Conservation (phyloP, 2,888 invertebrate genomes). For the Nebria brevicollis region DNA sequence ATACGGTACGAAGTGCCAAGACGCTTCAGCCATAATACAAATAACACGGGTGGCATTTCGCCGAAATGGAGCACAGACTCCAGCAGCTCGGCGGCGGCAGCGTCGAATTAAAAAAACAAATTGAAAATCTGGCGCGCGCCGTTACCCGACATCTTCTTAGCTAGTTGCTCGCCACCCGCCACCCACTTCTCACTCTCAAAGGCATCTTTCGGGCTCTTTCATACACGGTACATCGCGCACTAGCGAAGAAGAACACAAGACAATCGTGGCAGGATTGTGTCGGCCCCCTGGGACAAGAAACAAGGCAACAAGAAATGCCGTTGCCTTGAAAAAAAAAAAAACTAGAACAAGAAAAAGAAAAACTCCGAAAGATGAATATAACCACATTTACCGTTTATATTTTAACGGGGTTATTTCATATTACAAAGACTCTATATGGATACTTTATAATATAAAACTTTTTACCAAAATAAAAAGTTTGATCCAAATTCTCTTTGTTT, state of each 20-base stretch:
- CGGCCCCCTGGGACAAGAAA: slow-evolving; percentile 39
- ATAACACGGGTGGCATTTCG: slow-evolving; percentile 10
- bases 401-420: slow-evolving; percentile 16
- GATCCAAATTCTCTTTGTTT: no score
- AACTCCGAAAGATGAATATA: slow-evolving; percentile 39
- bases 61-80: slow-evolving; percentile 24
- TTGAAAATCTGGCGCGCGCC: slow-evolving; percentile 45
- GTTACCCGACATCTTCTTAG: slow-evolving; percentile 23
- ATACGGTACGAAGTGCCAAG: slow-evolving; percentile 6
- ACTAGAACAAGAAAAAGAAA: slow-evolving; percentile 6
- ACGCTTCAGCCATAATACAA: background rate
- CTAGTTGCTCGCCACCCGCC: slow-evolving; percentile 4
- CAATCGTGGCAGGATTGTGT: slow-evolving; percentile 41
- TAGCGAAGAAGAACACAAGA: slow-evolving; percentile 27
- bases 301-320: slow-evolving; percentile 9
- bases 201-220: background rate
- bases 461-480: background rate
- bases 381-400: slow-evolving; percentile 45
- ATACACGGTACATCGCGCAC: slow-evolving; percentile 8
- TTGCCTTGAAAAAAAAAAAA: background rate
- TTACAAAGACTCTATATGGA: slow-evolving; percentile 4
- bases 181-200: slow-evolving; percentile 9
- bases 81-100: slow-evolving; percentile 35
- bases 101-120: slow-evolving; percentile 42
- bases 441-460: background rate